Conservation (phyloP, 1,140 invertebrate species). For the Brachionus plicatilis region DNA sequence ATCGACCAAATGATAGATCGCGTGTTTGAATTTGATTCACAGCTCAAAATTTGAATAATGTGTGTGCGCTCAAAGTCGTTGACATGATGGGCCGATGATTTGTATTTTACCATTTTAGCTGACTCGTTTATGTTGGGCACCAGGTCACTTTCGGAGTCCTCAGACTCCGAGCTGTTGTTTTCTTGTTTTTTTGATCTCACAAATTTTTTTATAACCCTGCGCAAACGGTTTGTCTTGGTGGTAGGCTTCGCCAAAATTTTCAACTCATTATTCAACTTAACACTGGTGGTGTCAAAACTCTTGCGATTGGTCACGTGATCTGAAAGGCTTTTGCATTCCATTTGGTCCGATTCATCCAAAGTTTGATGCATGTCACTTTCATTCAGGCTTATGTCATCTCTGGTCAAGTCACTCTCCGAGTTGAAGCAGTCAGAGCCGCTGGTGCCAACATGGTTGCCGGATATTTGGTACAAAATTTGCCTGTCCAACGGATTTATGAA, state of each 20-base stretch:
- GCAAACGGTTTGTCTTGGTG: background rate
- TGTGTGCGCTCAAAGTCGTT: background rate
- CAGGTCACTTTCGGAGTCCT: background rate
- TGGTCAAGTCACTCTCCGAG: background rate
- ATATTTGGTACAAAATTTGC: constrained; percentile 17
- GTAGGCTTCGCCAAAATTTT: background rate
- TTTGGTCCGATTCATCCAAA: background rate
- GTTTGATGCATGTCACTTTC: background rate
- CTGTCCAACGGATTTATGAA: constrained; percentile 6
- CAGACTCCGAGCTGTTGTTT: background rate
- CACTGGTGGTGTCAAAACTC: constrained; percentile 12
- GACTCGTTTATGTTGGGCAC: background rate
- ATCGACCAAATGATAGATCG: constrained; percentile 87
- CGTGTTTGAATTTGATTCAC: background rate
- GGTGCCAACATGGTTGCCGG: background rate
- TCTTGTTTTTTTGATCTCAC: background rate
- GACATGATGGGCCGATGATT: background rate
- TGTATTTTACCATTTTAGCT: background rate
- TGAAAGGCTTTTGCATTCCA: background rate
- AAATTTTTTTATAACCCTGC: background rate
- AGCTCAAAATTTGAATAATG: background rate
- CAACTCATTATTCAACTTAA: background rate
- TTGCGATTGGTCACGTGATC: background rate
- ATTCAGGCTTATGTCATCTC: background rate
- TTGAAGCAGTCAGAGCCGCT: background rate